A percentile compares a stretch with the other conserved stretches of the same genome.
phyloP scores from a whole-genome alignment of 1,140 invertebrate genomes.

The Ruditapes philippinarum region DNA sequence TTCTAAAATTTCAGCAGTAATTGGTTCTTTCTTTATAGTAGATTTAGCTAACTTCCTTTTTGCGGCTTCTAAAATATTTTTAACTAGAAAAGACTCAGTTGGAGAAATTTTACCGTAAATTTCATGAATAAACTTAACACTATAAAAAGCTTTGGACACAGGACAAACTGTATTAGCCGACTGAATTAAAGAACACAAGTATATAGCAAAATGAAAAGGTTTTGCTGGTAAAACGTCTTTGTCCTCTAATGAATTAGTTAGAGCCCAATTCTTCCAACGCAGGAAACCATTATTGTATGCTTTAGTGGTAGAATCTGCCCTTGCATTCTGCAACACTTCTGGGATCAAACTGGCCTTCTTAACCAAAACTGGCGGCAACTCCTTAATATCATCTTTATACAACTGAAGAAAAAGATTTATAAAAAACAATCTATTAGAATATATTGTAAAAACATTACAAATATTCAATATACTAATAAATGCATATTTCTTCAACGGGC shows the following conservation, averaged over 20 bases:
- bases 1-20: constrained; percentile 40
- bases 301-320: background rate
- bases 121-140: constrained; percentile 46
- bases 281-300: constrained; percentile 25
- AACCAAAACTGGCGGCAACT: constrained; percentile 12
- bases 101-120: constrained; percentile 15
- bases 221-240: constrained; percentile 43
- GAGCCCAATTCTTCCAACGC: constrained; percentile 37
- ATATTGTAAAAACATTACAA: background rate
- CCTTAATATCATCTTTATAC: constrained; percentile 27
- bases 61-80: constrained; percentile 39
- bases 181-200: constrained; percentile 51
- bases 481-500: background rate
- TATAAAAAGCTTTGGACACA: constrained; percentile 37
- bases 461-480: background rate
- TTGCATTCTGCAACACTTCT: background rate
- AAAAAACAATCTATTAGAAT: background rate
- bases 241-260: background rate
- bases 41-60: constrained; percentile 26
- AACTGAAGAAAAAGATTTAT: constrained; percentile 48
- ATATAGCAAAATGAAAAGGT: constrained; percentile 28
- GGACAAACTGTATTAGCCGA: constrained; percentile 13
- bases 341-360: constrained; percentile 21
- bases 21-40: constrained; percentile 54
- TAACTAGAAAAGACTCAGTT: constrained; percentile 13